Evolutionary conservation across 2,888 invertebrate genomes (phyloP), one percentile per base, ranked within the genome.

Genomic region (Dryococelus australis): DNA sequence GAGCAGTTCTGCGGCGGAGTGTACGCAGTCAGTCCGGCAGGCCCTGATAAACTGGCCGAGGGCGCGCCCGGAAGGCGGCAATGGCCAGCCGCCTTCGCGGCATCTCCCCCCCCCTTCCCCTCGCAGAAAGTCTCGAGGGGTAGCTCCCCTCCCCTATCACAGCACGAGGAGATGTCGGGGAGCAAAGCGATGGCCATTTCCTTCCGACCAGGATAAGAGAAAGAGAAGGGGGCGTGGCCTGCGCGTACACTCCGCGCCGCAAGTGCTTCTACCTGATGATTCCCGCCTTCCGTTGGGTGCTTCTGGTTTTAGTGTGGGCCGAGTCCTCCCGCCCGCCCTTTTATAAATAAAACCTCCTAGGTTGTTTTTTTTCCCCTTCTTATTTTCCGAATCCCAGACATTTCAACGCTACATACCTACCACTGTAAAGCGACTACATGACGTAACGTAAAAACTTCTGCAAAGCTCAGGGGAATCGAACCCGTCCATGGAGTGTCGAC

Each of bases 171-270:
- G 28, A 53, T 47, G 53, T 85, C 51, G 47, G 28, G 81, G 81
- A 87, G 84, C 86, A 87, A 86, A 87, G 87, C 87, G 88, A 88
- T 86, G 88, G 88, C 85, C 86, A 86, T 88, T 88, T 88, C 88
- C 88, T 88, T 88, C 88, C 87, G 27, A 28, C 86, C 86, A 28
- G 24, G 43, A 27, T 43, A 47, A 47, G 47, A 85, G n/a, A 47
- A 20, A 16, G 35, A 9, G 47, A 12, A 13, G 26, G 85, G 27
- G 47, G 85, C 12, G 85, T 16, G 24, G 20, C n/a, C 24, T 24
- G 65, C n/a, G 24, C n/a, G n/a, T 24, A 65, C 65, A 24, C 65
- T 24, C 20, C 65, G 65, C 65, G 24, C 24, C 65, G n/a, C 20
- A 24, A 24, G 65, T 24, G 20, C 8, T 20, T n/a, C 65, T n/a